Base-by-base conservation (phyloP, 2,797 vertebrate genomes). In the Mormyrus proboscirostris region DNA sequence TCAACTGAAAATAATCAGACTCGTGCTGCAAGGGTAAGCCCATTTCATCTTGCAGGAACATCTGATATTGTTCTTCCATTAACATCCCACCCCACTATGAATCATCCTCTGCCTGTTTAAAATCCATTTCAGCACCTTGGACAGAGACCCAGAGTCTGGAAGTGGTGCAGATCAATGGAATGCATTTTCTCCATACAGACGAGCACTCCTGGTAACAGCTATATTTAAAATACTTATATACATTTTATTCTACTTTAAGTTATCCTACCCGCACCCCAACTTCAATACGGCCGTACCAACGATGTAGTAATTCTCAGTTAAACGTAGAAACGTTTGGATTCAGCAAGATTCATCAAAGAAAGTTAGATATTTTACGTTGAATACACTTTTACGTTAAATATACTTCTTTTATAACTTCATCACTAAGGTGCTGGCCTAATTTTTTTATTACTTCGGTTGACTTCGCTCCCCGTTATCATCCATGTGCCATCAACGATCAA, bases 111-210 rank as follows among this genome's bases (percentile, higher is more conserved):
- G 59, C 38, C n/a, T 65, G 57, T 22, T 51, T 88, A 91, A 91
- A 92, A 92, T 92, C 93, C 90, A 90, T 90, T 95, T 95, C 95
- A 95, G 94, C 73, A 95, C 95, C 94, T 89, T 79, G 94, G 95
- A 95, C 92, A 94, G 94, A 84, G 90, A 41, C 91, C 86, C 90
- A 87, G 90, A 91, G 86, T 50, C 88, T 82, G 49, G 55, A 88
- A 88, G 86, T 91, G 87, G 90, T 62, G 92, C 86, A 89, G 92
- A 91, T 93, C 92, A 90, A 91, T 89, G 88, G 57, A 88, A 51
- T 89, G 49, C 73, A 90, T 90, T 84, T 86, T 62, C 88, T 90
- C 88, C 91, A 88, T 88, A 88, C 89, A 88, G 55, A 82, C 33
- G 57, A 57, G 50, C 49, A 82, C 38, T 22, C 16, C 2, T 10